Conservation (phyloP, 2,113 vertebrate species). For the Bos indicus region DNA sequence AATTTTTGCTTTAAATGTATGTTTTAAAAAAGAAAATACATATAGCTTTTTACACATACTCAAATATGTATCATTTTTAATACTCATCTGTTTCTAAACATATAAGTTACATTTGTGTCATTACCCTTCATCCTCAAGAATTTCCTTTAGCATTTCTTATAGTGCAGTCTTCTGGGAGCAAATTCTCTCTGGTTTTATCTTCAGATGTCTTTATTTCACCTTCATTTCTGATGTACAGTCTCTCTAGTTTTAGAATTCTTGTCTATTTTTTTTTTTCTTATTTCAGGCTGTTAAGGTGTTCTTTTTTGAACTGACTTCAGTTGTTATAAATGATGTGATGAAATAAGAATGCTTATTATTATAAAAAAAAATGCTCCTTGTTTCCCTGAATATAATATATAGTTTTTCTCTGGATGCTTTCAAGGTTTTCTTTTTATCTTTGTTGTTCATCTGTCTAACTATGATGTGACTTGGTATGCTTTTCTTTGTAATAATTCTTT, state of each 20-base stretch:
- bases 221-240: neutral
- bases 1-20: neutral
- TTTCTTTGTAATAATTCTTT: neutral
- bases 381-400: neutral
- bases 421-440: constrained; percentile 1
- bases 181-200: neutral
- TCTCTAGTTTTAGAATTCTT: constrained; percentile 1
- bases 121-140: neutral
- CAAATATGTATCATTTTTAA: constrained; percentile 5
- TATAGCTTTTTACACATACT: neutral
- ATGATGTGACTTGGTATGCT: neutral
- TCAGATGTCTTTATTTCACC: neutral
- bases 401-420: neutral
- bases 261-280: neutral
- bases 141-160: neutral
- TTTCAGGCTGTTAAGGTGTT: neutral
- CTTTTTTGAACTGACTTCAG: neutral
- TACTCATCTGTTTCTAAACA: neutral
- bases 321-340: neutral
- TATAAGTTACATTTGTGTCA: neutral
- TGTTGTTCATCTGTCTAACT: neutral
- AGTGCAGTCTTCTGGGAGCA: neutral
- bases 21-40: neutral
- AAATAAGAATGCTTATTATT: neutral
- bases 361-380: neutral